A percentile compares a stretch with the other conserved stretches of the same genome.
Evolutionary conservation across 2,113 vertebrate species (phyloP).

Genomic region (Naja naja): DNA sequence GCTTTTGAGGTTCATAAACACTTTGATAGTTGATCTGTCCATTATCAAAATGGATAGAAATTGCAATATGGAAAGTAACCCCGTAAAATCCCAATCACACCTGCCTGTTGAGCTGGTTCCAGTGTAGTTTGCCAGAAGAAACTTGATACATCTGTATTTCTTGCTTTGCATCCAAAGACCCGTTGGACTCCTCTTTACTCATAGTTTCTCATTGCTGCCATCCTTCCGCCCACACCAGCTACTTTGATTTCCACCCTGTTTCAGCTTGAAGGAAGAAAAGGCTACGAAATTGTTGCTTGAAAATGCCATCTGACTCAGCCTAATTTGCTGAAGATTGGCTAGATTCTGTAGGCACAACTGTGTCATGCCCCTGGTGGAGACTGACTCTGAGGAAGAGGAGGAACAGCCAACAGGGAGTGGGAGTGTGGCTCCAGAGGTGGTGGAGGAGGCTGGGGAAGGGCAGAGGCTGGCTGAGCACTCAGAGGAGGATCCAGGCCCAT

Average conservation of each 20-base stretch:
- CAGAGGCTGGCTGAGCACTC: no score
- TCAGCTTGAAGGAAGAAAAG: not conserved
- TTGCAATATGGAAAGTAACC: not conserved
- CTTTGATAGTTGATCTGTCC: not conserved
- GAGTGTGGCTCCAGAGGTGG: no score
- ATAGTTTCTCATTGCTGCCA: not conserved
- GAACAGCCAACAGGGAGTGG: no score
- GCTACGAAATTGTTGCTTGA: not conserved
- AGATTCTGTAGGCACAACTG: not conserved
- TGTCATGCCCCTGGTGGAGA: no score
- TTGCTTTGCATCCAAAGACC: not conserved
- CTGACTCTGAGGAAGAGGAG: no score
- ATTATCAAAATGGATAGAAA: not conserved
- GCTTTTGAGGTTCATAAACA: not conserved
- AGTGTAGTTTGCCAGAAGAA: not conserved
- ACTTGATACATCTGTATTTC: not conserved
- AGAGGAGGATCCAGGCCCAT: no score
- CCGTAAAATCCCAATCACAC: not conserved
- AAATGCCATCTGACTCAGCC: not conserved
- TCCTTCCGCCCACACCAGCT: not conserved
- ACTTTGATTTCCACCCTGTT: not conserved
- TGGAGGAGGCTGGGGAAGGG: no score
- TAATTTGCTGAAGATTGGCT: not conserved
- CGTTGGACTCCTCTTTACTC: not conserved
- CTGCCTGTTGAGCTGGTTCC: not conserved